phyloP scores from a whole-genome alignment of 2,888 invertebrate genomes.

The Pterostichus madidus region DNA sequence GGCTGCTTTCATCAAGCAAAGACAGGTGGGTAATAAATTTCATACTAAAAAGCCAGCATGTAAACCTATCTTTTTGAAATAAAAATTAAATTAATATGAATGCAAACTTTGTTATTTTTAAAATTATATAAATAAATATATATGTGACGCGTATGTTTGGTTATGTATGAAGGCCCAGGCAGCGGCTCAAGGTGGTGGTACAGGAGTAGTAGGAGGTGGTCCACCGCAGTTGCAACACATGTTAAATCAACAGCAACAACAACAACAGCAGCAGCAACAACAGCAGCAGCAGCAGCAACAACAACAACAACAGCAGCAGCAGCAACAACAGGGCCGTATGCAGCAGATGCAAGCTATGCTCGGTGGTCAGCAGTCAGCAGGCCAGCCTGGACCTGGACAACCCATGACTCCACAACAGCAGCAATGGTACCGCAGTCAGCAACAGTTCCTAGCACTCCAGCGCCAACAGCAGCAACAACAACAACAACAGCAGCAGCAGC shows the following conservation, averaged over 20 bases:
- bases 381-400: conserved; percentile 74
- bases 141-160: conserved; percentile 22
- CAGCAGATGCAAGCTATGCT: conserved; percentile 76
- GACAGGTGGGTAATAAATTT: conserved; percentile 80
- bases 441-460: conserved; percentile 76
- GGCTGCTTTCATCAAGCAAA: conserved; percentile 96
- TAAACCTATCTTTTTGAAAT: not conserved
- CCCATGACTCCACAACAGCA: conserved; percentile 75
- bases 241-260: conserved; percentile 75
- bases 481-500: conserved; percentile 80
- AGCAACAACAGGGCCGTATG: conserved; percentile 75
- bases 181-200: conserved; percentile 71
- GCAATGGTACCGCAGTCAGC: conserved; percentile 72
- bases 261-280: conserved; percentile 78
- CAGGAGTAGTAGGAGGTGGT: conserved; percentile 73
- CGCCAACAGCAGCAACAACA: conserved; percentile 78
- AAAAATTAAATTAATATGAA: not conserved
- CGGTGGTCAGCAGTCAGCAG: conserved; percentile 69
- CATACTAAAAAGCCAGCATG: not conserved
- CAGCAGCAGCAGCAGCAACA: conserved; percentile 79
- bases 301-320: conserved; percentile 78
- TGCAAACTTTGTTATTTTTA: too few species aligned
- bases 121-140: not conserved
- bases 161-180: conserved; percentile 72
- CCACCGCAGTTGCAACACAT: conserved; percentile 80